phyloP scores from a whole-genome alignment of 2,797 vertebrate species.

The Melopsittacus undulatus region DNA sequence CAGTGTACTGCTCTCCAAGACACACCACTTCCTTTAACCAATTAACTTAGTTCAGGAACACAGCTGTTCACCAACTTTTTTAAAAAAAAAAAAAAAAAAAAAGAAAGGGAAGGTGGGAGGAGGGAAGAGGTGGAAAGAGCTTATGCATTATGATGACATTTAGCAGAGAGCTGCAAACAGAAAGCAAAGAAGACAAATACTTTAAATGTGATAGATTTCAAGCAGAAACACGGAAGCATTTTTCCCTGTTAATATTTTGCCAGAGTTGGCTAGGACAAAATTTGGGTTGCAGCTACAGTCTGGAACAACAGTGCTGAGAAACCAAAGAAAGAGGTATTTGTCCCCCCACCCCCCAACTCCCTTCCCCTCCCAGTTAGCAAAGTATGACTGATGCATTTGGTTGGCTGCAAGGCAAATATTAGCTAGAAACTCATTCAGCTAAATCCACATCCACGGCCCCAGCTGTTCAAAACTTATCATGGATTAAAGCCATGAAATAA shows the following conservation, averaged over 20 bases:
- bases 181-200: conserved; percentile 26
- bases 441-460: conserved; percentile 70
- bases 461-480: conserved; percentile 75
- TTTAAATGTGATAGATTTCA: conserved; percentile 12
- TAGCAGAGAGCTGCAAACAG: conserved; percentile 10
- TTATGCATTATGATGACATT: conserved; percentile 3
- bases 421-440: conserved; percentile 67
- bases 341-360: background rate
- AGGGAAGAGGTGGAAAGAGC: background rate
- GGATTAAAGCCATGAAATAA: conserved; percentile 83
- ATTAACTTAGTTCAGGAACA: background rate
- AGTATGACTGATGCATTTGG: conserved; percentile 51
- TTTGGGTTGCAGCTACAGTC: conserved; percentile 1
- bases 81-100: background rate
- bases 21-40: background rate
- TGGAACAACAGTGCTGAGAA: conserved; percentile 37
- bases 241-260: background rate
- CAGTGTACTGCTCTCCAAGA: background rate
- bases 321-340: background rate
- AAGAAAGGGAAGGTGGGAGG: background rate
- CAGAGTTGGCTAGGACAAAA: conserved; percentile 4
- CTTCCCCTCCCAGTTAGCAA: conserved; percentile 26
- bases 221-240: conserved; percentile 2
- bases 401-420: conserved; percentile 56
- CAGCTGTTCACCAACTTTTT: background rate